phyloP scores from a whole-genome alignment of 2,113 vertebrate genomes.

The Sylvietta virens region DNA sequence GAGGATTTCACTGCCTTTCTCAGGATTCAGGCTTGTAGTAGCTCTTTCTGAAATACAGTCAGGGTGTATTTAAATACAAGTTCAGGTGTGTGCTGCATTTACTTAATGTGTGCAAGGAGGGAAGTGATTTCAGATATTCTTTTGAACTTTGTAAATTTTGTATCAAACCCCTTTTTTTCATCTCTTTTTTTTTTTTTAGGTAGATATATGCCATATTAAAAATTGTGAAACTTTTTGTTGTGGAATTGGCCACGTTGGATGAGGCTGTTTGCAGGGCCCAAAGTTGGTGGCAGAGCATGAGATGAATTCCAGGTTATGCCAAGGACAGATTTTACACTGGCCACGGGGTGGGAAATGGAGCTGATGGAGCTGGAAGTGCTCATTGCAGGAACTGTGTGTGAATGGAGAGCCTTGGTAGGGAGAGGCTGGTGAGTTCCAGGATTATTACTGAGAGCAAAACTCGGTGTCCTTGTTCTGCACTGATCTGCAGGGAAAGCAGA shows the following conservation, averaged over 20 bases:
- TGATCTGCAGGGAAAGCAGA: background rate
- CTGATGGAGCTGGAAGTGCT: background rate
- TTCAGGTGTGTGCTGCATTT: background rate
- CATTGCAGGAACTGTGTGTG: accelerated
- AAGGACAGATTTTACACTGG: accelerated
- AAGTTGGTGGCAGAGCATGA: background rate
- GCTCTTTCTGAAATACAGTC: background rate
- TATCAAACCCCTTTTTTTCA: background rate
- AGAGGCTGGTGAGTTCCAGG: background rate
- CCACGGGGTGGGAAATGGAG: background rate
- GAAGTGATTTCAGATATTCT: background rate
- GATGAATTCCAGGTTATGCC: background rate
- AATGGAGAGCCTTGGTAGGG: background rate
- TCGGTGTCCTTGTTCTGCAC: background rate
- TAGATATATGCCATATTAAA: background rate
- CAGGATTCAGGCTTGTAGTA: background rate
- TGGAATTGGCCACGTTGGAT: accelerated
- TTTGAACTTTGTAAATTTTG: background rate
- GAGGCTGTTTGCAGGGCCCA: background rate
- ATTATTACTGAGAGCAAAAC: background rate
- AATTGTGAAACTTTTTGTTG: background rate
- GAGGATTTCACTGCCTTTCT: background rate
- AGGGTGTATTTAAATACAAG: background rate
- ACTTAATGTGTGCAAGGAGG: background rate
- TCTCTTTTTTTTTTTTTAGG: background rate